A percentile compares a stretch with the other conserved stretches of the same genome.
Evolutionary conservation across 2,113 vertebrate genomes (phyloP).

Genomic region (Tauraco erythrolophus): DNA sequence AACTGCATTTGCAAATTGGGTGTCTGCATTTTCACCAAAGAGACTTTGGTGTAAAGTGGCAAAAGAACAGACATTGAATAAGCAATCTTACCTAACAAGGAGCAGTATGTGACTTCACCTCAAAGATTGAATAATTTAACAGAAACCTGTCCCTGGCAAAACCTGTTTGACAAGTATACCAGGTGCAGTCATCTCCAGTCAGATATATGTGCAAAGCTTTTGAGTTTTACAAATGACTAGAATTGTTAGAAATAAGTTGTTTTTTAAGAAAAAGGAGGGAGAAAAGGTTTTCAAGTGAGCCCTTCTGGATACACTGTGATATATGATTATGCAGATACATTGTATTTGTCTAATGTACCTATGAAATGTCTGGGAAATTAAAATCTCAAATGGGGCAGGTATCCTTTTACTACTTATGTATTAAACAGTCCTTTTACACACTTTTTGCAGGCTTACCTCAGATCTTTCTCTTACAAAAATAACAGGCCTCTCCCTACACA

Average conservation of each 20-base stretch:
- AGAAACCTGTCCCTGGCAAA: background rate
- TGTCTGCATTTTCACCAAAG: background rate
- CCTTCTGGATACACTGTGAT: background rate
- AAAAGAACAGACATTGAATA: background rate
- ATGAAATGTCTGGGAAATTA: background rate
- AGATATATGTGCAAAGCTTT: background rate
- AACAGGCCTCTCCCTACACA: background rate
- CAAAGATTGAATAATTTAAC: background rate
- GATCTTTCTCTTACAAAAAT: background rate
- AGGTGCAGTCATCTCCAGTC: background rate
- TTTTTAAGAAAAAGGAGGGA: background rate
- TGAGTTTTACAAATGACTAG: background rate
- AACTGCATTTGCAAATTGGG: background rate
- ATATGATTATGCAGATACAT: background rate
- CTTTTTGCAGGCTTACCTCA: background rate
- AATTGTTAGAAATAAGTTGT: background rate
- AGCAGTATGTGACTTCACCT: background rate
- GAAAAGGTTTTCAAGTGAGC: background rate
- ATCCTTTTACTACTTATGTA: background rate
- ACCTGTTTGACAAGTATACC: background rate
- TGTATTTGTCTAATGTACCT: background rate
- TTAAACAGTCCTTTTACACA: background rate
- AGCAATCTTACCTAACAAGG: background rate
- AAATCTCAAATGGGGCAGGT: background rate
- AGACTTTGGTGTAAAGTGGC: background rate